Conservation (phyloP, 2,888 invertebrate species). For the Agrilus cyanescens region DNA sequence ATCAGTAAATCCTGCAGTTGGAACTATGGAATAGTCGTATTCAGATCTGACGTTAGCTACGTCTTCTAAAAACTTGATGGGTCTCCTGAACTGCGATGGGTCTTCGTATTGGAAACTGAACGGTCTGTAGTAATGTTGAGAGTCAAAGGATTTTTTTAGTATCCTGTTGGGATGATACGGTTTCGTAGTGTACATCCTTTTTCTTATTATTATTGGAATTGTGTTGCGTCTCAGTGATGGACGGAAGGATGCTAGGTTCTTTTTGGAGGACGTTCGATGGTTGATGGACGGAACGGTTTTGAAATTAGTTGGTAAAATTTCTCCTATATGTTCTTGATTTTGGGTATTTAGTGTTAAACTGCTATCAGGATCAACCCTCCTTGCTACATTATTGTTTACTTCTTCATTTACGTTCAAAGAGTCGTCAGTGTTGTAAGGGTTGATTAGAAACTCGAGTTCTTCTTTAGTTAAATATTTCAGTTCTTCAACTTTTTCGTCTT, state of each 20-base stretch:
- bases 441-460: constrained; percentile 23
- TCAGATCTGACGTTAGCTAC: constrained; percentile 22
- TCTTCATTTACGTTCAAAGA: neutral
- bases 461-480: constrained; percentile 24
- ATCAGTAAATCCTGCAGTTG: constrained; percentile 16
- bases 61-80: constrained; percentile 9
- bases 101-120: neutral
- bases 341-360: constrained; percentile 11
- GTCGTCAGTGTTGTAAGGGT: constrained; percentile 17
- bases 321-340: constrained; percentile 33
- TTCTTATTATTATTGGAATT: no score
- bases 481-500: constrained; percentile 25
- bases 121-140: no score
- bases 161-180: no score
- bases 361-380: constrained; percentile 17
- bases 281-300: constrained; percentile 12
- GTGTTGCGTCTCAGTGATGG: no score
- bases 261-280: no score
- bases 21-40: constrained; percentile 19
- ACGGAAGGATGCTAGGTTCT: no score
- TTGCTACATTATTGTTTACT: constrained; percentile 5
- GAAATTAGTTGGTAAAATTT: constrained; percentile 30
- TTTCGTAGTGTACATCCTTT: no score
- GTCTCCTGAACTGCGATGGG: constrained; percentile 7
- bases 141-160: no score